Evolutionary conservation across 2,888 invertebrate species (phyloP).

Genomic region (Palloptera scutellata): DNA sequence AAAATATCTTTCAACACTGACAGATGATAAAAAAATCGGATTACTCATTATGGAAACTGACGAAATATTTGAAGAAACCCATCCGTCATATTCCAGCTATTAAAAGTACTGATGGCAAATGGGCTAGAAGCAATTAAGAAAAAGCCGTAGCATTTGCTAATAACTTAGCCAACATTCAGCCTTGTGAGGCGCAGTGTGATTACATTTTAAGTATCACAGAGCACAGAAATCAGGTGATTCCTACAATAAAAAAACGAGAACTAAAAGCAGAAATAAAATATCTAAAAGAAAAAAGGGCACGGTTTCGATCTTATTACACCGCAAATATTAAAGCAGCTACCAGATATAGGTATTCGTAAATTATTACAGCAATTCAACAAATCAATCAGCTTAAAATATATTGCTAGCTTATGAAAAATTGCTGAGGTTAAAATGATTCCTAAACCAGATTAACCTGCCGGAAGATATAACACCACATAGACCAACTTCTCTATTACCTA

Average conservation of each 20-base stretch:
- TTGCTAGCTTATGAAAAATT: neutral
- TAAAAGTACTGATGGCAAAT: neutral
- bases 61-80: constrained; percentile 1
- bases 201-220: neutral
- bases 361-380: neutral
- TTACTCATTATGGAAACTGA: neutral
- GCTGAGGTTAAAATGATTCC: neutral
- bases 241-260: neutral
- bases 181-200: neutral
- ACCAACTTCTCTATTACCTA: too few species aligned
- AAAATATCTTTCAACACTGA: constrained; percentile 1
- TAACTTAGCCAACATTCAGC: neutral
- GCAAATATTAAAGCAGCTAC: neutral
- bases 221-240: neutral
- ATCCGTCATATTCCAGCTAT: neutral
- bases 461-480: neutral
- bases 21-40: neutral
- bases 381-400: neutral
- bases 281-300: neutral
- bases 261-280: neutral
- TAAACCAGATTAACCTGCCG: neutral
- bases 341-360: constrained; percentile 1
- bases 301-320: too few species aligned
- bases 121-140: constrained; percentile 1
- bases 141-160: constrained; percentile 5